These are phyloP conservation scores for Scaptomyza polygonia DNA, from an alignment of 2,888 invertebrate species.

Conservation along the genomic window DNA sequence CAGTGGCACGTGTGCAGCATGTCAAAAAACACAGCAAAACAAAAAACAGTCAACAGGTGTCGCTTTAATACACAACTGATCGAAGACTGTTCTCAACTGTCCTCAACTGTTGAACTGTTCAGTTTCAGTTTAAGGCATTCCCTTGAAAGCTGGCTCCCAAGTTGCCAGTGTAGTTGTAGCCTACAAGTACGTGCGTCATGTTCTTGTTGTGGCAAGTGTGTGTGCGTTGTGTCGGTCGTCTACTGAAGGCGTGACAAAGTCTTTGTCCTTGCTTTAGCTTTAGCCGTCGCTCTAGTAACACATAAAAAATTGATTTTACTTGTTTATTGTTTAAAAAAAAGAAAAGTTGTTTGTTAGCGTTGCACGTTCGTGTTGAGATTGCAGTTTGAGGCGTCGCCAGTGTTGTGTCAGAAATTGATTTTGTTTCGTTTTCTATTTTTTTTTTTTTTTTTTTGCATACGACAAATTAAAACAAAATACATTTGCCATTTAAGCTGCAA, in stretches of 20 bases:
- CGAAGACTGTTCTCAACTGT: slow-evolving; percentile 29
- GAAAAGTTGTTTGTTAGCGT: slow-evolving; percentile 54
- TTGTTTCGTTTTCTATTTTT: too few species aligned
- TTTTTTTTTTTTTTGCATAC: too few species aligned
- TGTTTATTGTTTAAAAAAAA: slow-evolving; percentile 62
- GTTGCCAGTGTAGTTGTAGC: neutral
- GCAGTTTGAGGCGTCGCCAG: slow-evolving; percentile 8
- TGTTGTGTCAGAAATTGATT: slow-evolving; percentile 41
- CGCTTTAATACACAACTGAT: slow-evolving; percentile 34
- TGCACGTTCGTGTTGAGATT: slow-evolving; percentile 39
- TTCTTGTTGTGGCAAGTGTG: slow-evolving; percentile 13
- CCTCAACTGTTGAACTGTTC: slow-evolving; percentile 41
- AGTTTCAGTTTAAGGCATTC: neutral
- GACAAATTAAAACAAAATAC: neutral
- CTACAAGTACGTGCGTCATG: slow-evolving; percentile 24
- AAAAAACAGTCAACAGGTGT: slow-evolving; percentile 52
- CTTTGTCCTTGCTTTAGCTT: slow-evolving; percentile 6
- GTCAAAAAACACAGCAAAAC: slow-evolving; percentile 9
- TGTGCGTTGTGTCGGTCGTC: neutral
- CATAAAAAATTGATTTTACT: slow-evolving; percentile 67
- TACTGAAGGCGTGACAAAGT: slow-evolving; percentile 11
- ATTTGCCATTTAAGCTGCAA: slow-evolving; percentile 23
- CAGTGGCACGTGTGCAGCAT: slow-evolving; percentile 43
- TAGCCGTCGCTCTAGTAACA: slow-evolving; percentile 46
- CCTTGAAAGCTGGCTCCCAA: slow-evolving; percentile 3